Evolutionary conservation across 2,888 invertebrate genomes (phyloP).

Genomic region (Carcina quercana): DNA sequence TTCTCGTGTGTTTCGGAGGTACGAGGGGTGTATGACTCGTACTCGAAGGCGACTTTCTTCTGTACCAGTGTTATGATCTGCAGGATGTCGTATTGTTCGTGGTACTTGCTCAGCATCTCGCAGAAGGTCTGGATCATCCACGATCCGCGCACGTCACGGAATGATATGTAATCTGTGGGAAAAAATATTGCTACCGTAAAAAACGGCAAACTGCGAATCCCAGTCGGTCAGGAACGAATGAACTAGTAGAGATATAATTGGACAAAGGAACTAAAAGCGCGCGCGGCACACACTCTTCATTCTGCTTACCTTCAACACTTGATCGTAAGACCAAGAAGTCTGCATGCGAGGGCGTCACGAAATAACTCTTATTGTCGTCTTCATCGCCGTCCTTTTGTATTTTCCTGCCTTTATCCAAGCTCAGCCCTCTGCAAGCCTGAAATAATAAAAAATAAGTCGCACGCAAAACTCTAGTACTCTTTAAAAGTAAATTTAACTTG

Average conservation of each 20-base stretch:
- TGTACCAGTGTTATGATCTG: constrained; percentile 41
- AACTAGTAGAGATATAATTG: no score
- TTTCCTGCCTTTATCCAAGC: constrained; percentile 34
- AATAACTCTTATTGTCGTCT: constrained; percentile 11
- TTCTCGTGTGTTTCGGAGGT: constrained; percentile 27
- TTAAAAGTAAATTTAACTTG: no score
- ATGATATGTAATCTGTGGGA: constrained; percentile 41
- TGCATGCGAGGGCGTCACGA: constrained; percentile 41
- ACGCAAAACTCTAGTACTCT: no score
- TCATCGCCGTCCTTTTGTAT: constrained; percentile 32
- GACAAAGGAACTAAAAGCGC: no score
- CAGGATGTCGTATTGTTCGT: constrained; percentile 32
- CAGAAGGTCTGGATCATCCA: constrained; percentile 54
- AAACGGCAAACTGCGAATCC: no score
- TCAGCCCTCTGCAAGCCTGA: constrained; percentile 48
- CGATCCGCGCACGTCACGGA: constrained; percentile 37
- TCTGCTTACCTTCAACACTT: constrained; percentile 46
- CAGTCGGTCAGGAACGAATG: no score
- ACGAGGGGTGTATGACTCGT: constrained; percentile 27
- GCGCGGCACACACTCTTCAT: no score
- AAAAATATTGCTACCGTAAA: background rate
- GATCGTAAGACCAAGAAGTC: constrained; percentile 45
- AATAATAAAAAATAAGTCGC: no score
- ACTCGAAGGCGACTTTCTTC: constrained; percentile 32
- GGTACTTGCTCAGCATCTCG: constrained; percentile 28